Conservation (phyloP, 1,140 invertebrate species). For the Cydia fagiglandana region DNA sequence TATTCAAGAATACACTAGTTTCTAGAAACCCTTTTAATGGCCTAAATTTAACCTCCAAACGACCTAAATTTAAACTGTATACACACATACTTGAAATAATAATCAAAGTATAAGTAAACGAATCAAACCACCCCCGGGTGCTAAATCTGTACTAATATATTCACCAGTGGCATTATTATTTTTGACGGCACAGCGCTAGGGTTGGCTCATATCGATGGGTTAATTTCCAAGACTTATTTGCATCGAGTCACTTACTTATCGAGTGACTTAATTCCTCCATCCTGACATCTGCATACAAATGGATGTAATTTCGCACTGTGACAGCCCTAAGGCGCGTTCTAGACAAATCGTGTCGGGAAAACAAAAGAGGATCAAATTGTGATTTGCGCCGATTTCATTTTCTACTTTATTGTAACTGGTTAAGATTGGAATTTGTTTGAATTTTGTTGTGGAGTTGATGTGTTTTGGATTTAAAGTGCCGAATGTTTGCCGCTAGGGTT, state of each 20-base stretch:
- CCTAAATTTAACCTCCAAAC: too few relatives aligned
- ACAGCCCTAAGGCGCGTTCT: conserved; percentile 58
- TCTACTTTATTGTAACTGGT: background rate
- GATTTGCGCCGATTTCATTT: background rate
- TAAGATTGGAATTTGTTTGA: background rate
- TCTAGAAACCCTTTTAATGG: too few relatives aligned
- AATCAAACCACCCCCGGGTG: background rate
- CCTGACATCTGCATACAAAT: conserved; percentile 71
- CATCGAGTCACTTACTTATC: conserved; percentile 64
- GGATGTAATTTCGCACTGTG: conserved; percentile 68
- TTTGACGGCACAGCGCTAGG: conserved; percentile 33
- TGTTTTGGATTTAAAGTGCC: background rate
- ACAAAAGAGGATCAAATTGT: background rate
- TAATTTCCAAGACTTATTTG: conserved; percentile 70
- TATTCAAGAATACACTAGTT: too few relatives aligned
- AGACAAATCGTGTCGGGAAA: conserved; percentile 43
- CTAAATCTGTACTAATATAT: background rate
- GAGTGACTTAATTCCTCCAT: conserved; percentile 51
- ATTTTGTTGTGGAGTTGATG: background rate
- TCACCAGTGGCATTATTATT: conserved; percentile 37
- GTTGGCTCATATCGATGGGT: conserved; percentile 59
- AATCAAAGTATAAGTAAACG: background rate
- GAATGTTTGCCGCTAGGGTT: conserved; percentile 53
- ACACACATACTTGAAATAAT: background rate
- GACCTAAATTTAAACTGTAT: too few relatives aligned